Percentiles rank a stretch among this genome's conserved stretches.
These are phyloP conservation scores for Siniperca scherzeri DNA, from an alignment of 2,797 vertebrate species.

Conservation along the genomic window DNA sequence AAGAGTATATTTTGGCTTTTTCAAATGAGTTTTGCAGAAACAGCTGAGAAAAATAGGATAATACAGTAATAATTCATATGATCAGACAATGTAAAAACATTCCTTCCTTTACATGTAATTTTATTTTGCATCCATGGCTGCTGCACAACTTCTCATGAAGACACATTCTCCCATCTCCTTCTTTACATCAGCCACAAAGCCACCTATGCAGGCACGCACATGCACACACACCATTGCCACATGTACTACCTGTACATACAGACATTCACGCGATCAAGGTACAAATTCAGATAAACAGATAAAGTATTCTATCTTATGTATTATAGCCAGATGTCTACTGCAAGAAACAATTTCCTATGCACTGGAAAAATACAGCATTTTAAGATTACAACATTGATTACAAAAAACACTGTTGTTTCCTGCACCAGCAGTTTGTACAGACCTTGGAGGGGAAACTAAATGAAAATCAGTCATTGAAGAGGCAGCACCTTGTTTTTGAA, in stretches of 20 bases:
- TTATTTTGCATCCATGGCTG: neutral
- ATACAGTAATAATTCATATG: neutral
- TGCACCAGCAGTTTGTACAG: neutral
- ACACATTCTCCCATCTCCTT: neutral
- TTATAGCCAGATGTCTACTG: neutral
- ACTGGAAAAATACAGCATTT: neutral
- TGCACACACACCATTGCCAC: neutral
- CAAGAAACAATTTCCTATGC: neutral
- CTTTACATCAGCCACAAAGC: neutral
- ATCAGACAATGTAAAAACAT: neutral
- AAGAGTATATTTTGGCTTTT: no score
- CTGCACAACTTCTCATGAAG: neutral
- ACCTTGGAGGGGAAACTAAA: neutral
- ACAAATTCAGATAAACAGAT: neutral
- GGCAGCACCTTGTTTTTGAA: neutral
- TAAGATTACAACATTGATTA: neutral
- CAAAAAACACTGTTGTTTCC: neutral
- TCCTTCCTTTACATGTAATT: neutral
- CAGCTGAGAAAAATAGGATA: neutral
- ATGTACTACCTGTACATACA: neutral
- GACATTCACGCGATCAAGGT: neutral
- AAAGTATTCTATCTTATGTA: neutral
- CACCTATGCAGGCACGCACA: neutral
- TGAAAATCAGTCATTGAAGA: slow-evolving; percentile 17
- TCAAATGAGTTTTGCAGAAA: neutral